Evolutionary conservation across 2,888 invertebrate species (phyloP).

Genomic region (Eristalis arbustorum): DNA sequence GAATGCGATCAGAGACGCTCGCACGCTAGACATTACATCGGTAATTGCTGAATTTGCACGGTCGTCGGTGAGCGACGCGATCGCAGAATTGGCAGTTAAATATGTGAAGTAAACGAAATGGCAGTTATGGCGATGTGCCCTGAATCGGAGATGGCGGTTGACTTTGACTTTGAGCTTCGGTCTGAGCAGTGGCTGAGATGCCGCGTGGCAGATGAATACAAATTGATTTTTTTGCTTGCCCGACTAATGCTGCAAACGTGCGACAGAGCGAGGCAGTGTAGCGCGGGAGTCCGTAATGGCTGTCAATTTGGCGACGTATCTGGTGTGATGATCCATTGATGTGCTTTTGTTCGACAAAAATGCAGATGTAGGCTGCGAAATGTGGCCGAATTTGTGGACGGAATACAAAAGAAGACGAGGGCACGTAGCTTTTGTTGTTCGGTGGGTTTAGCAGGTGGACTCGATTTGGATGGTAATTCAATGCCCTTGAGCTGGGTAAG

Average conservation of each 20-base stretch:
- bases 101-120: not conserved
- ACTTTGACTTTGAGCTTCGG: constrained; percentile 7
- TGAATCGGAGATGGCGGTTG: constrained; percentile 28
- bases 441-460: not conserved
- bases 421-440: not conserved
- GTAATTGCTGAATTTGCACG: not conserved
- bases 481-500: not conserved
- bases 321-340: not conserved
- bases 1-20: not conserved
- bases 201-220: not conserved
- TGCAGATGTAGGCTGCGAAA: not conserved
- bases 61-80: not conserved
- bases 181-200: not conserved
- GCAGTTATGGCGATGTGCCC: constrained; percentile 31
- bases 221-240: not conserved
- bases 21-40: not conserved
- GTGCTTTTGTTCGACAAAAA: not conserved
- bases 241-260: not conserved
- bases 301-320: not conserved
- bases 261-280: not conserved
- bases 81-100: not conserved
- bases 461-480: not conserved
- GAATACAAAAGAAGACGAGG: not conserved
- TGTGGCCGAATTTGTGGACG: not conserved
- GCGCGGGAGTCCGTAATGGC: not conserved